Evolutionary conservation across 2,888 invertebrate species (phyloP).

Genomic region (Luffia ferchaultella): DNA sequence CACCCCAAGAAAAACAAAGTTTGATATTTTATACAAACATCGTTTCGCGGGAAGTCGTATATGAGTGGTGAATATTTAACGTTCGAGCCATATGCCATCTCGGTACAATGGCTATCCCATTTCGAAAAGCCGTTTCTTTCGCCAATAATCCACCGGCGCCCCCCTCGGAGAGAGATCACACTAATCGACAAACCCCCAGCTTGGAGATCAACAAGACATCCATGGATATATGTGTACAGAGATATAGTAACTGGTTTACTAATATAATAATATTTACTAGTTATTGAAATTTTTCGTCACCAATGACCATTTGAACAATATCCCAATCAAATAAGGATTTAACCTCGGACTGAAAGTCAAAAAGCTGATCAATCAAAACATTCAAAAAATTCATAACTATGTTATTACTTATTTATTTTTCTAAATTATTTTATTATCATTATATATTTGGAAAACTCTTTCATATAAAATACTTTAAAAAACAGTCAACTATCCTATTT

Average conservation of each 20-base stretch:
- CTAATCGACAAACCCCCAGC: conserved; percentile 23
- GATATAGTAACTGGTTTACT: too few species aligned
- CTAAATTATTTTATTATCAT: too few species aligned
- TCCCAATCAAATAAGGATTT: too few species aligned
- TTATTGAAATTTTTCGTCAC: not conserved
- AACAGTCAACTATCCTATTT: too few species aligned
- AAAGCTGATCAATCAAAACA: too few species aligned
- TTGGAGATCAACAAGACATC: not conserved
- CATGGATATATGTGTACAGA: too few species aligned
- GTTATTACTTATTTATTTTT: too few species aligned
- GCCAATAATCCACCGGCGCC: conserved; percentile 35
- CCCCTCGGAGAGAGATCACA: conserved; percentile 27
- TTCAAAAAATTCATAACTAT: too few species aligned
- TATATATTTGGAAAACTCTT: too few species aligned
- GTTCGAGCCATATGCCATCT: conserved; percentile 35
- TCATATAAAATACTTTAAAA: too few species aligned
- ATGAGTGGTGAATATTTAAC: conserved; percentile 7
- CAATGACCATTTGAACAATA: too few species aligned
- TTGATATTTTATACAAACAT: not conserved
- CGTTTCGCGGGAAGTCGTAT: not conserved
- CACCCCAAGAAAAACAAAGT: not conserved
- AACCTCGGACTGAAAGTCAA: too few species aligned
- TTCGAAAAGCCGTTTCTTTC: conserved; percentile 25
- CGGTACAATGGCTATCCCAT: conserved; percentile 33
- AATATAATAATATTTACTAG: not conserved